Percentiles rank a stretch among this genome's conserved stretches.
Conservation (phyloP, 2,888 invertebrate species). For the Xylota sylvarum region DNA sequence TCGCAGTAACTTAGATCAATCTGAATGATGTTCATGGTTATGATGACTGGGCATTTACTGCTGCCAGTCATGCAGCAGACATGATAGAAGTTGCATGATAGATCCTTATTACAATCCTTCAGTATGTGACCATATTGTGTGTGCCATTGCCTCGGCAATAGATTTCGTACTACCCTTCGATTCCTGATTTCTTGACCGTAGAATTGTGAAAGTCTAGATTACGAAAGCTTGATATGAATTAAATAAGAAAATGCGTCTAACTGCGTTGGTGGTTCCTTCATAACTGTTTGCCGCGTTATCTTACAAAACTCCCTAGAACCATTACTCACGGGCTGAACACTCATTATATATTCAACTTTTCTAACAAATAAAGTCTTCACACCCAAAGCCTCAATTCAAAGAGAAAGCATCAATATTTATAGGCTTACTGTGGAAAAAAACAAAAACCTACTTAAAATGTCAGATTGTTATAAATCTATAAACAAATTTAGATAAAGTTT, state of each 20-base stretch:
- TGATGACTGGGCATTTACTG: too few relatives aligned
- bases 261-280: background rate
- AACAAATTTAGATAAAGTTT: conserved; percentile 20
- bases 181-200: too few relatives aligned
- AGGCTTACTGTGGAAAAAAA: conserved; percentile 7
- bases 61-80: too few relatives aligned
- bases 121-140: too few relatives aligned
- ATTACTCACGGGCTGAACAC: background rate
- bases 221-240: background rate
- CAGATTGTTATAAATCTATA: conserved; percentile 44
- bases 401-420: conserved; percentile 50
- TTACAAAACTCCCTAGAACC: background rate
- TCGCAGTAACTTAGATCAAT: too few relatives aligned
- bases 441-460: conserved; percentile 45
- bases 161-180: too few relatives aligned
- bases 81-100: too few relatives aligned
- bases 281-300: background rate
- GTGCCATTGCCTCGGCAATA: too few relatives aligned
- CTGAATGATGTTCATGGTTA: too few relatives aligned
- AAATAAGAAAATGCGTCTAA: background rate
- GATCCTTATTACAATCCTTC: too few relatives aligned
- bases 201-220: background rate
- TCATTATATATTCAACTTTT: background rate
- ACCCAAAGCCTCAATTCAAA: background rate
- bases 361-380: conserved; percentile 21